A percentile compares a stretch with the other conserved stretches of the same genome.
These are phyloP conservation scores for Neosalanx taihuensis DNA, from an alignment of 2,797 vertebrate genomes.

Conservation along the genomic window DNA sequence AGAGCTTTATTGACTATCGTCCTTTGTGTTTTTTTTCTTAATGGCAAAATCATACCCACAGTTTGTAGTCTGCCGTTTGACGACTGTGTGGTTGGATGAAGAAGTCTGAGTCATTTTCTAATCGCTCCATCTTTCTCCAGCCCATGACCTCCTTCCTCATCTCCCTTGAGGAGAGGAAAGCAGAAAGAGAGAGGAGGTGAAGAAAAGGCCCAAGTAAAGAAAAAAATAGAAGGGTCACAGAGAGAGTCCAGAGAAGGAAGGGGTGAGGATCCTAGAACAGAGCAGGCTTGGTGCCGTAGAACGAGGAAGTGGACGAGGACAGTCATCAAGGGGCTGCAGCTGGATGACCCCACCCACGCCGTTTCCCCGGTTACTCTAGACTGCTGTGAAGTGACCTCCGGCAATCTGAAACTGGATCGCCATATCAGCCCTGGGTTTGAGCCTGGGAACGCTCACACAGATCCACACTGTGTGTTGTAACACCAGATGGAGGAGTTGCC, in stretches of 20 bases:
- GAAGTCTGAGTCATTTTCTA: slow-evolving; percentile 38
- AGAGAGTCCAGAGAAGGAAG: neutral
- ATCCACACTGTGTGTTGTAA: neutral
- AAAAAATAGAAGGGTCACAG: neutral
- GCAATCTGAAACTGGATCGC: slow-evolving; percentile 28
- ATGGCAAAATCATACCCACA: no score
- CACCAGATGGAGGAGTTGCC: neutral
- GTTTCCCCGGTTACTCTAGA: slow-evolving; percentile 11
- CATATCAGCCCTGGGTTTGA: slow-evolving; percentile 25
- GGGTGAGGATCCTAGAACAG: neutral
- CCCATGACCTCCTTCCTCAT: slow-evolving; percentile 73
- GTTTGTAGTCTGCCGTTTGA: no score
- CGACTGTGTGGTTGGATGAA: neutral
- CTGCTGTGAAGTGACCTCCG: slow-evolving; percentile 44
- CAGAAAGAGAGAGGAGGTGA: slow-evolving; percentile 25
- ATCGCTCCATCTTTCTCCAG: slow-evolving; percentile 64
- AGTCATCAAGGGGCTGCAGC: no score
- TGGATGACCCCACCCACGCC: no score
- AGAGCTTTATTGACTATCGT: no score
- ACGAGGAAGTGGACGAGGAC: neutral
- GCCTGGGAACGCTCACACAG: neutral
- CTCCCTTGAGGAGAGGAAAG: slow-evolving; percentile 48
- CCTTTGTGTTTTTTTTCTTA: no score
- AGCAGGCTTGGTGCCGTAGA: neutral
- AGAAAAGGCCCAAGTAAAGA: slow-evolving; percentile 10